Evolutionary conservation across 2,888 invertebrate species (phyloP), one percentile per base, ranked within the genome.

Genomic region (Protula sp.): DNA sequence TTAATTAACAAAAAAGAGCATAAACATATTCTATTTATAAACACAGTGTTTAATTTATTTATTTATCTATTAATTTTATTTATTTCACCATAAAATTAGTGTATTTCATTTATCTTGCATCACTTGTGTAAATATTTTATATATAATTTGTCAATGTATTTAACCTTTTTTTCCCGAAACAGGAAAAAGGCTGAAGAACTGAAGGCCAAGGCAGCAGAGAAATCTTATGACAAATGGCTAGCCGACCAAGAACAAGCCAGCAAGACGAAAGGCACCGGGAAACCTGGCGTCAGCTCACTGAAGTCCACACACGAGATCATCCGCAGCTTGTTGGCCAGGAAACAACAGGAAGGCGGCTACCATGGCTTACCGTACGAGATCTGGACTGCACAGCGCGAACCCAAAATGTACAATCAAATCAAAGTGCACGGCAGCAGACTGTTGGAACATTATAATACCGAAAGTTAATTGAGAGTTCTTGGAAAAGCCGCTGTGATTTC

Each of bases 151-250:
- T 38, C 9, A 38, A n/a, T n/a, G n/a, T n/a, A n/a, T n/a, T n/a
- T n/a, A n/a, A n/a, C n/a, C n/a, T 38, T 38, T 38, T 38, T 19
- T 38, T 45, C 30, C 30, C 29, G 31, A 57, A 62, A 22, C 66
- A 77, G 76, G 62, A 72, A 73, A 62, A 64, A 73, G 27, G 50
- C 9, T 24, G 24, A 50, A 22, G 24, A 50, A 24, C 24, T 50
- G 50, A 67, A 69, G 47, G 73, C 73, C 53, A 68, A 67, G 2
- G 72, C 74, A 30, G 70, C 76, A 45, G 72, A 73, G 52, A 72
- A 74, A 38, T 75, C 74, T 19, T 77, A 75, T 57, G 75, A 76
- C 48, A 72, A 73, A 9, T 77, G 76, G 77, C 65, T 77, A 51
- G 70, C 68, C 14, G 70, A 74, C 47, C 69, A 72, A 55, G 74